These are phyloP conservation scores for fruit fly (Drosophila melanogaster) DNA, from an alignment of 1,140 invertebrate species.

Conservation along the genomic window Release_6_plus_ISO1_MT NT_037436.4:9941501-9942000, in stretches of 20 bases:
- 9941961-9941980: conserved; percentile 32
- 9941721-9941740: conserved; percentile 29
- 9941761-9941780: conserved; percentile 6
- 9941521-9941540: conserved; percentile 59
- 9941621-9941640: conserved; percentile 51
- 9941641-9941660: conserved; percentile 65
- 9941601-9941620: conserved; percentile 1
- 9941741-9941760: conserved; percentile 19
- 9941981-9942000: background rate
- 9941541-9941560: conserved; percentile 60
- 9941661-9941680: conserved; percentile 33
- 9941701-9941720: conserved; percentile 24
- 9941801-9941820: conserved; percentile 7
- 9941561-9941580: conserved; percentile 36
- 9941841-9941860: conserved; percentile 24
- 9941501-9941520: conserved; percentile 52
- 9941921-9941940: conserved; percentile 20
- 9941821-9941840: conserved; percentile 34
- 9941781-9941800: background rate
- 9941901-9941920: conserved; percentile 38
- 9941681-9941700: conserved; percentile 22
- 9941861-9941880: conserved; percentile 22
- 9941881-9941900: conserved; percentile 14
- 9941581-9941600: conserved; percentile 21
- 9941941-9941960: conserved; percentile 21